Evolutionary conservation across 1,140 invertebrate species (phyloP).

Genomic region (Leptinotarsa undecemlineata): DNA sequence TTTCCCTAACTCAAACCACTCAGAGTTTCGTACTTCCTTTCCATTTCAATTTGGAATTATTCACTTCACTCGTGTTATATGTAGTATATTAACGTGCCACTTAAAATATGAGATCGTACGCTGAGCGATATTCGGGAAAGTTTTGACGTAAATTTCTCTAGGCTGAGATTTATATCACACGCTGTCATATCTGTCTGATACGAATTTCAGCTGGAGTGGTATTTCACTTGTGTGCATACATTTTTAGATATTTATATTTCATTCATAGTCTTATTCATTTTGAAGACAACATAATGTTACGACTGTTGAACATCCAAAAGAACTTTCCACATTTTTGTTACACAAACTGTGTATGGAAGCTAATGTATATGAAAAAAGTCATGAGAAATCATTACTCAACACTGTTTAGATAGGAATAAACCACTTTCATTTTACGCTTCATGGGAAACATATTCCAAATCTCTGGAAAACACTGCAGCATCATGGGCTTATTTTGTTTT

Average conservation of each 20-base stretch:
- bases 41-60: conserved; percentile 34
- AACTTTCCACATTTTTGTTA: neutral
- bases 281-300: neutral
- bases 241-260: neutral
- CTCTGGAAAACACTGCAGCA: too few species aligned
- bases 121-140: conserved; percentile 5
- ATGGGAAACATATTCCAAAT: too few species aligned
- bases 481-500: too few species aligned
- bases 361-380: too few species aligned
- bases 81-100: conserved; percentile 29
- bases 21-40: conserved; percentile 26
- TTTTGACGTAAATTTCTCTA: conserved; percentile 19
- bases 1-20: conserved; percentile 29
- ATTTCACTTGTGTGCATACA: neutral
- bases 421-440: too few species aligned
- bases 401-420: too few species aligned
- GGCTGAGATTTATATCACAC: conserved; percentile 8
- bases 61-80: conserved; percentile 27
- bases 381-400: too few species aligned
- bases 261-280: neutral
- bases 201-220: neutral
- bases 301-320: neutral
- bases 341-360: neutral
- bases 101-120: conserved; percentile 24
- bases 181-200: too few species aligned